Percentiles rank a stretch among this genome's conserved stretches.
phyloP scores from a whole-genome alignment of 1,140 invertebrate species.

The Psilanteris sp. region DNA sequence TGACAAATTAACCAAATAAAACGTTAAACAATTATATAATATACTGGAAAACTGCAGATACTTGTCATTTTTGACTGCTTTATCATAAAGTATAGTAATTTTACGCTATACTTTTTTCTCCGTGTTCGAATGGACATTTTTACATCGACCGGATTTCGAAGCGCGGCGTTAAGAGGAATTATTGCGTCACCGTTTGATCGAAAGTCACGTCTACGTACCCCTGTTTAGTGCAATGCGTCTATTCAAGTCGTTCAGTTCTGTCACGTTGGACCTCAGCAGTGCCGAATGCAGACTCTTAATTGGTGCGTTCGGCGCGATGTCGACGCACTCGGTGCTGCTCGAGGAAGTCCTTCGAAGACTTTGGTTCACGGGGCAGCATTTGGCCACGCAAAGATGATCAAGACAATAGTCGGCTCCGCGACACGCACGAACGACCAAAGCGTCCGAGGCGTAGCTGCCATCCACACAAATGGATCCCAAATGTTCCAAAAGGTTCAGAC shows the following conservation, averaged over 20 bases:
- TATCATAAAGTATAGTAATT: too few species aligned
- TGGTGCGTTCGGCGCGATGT: slow-evolving; percentile 43
- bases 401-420: slow-evolving; percentile 48
- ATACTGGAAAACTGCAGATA: too few species aligned
- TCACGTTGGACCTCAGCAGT: slow-evolving; percentile 34
- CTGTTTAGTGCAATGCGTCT: slow-evolving; percentile 14
- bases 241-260: slow-evolving; percentile 38
- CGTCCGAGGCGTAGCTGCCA: slow-evolving; percentile 37
- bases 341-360: slow-evolving; percentile 43
- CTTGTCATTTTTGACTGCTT: too few species aligned
- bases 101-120: too few species aligned
- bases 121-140: too few species aligned
- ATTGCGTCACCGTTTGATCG: not conserved
- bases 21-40: too few species aligned
- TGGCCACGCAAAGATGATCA: slow-evolving; percentile 58
- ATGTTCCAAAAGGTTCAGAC: slow-evolving; percentile 50
- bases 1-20: too few species aligned
- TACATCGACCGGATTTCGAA: too few species aligned
- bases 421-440: slow-evolving; percentile 60
- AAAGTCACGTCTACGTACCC: slow-evolving; percentile 19
- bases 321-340: slow-evolving; percentile 22
- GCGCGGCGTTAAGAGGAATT: too few species aligned
- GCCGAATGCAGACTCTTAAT: slow-evolving; percentile 48
- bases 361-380: slow-evolving; percentile 56
- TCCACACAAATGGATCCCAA: slow-evolving; percentile 54